Evolutionary conservation across 2,888 invertebrate genomes (phyloP), one percentile per base, ranked within the genome.

Genomic region (Machimus atricapillus): DNA sequence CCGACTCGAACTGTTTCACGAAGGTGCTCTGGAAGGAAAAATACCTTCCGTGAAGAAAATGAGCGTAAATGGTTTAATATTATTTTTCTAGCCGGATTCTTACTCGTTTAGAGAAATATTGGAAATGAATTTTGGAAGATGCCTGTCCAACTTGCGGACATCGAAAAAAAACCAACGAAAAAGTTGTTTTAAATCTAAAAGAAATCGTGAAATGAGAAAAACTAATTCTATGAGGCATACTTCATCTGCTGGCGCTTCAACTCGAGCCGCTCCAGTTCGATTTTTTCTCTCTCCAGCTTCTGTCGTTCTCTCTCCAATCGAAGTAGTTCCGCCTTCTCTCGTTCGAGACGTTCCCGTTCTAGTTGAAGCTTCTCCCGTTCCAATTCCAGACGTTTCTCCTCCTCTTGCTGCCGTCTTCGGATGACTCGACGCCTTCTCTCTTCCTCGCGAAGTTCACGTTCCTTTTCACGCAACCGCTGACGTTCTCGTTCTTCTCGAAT

Each of bases 291-390:
- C 90, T 96, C 96, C 88, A 95, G 91, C 89, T 97, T 95, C 90
- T 97, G 97, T 81, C 97, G 94, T 91, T 98, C 98, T 19, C 97
- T 94, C 91, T 98, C 97, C 89, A 97, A 92, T 85, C 97, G 95
- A 89, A 98, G 93, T 34, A 98, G 92, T 91, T 98, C 97, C 19
- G 96, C 96, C 92, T 97, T 97, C 91, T 98, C 97, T 3, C 97
- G 95, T 91, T 98, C 98, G 86, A 98, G 95, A 89, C 96, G 95
- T 90, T 97, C 97, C 31, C 97, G 94, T 92, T 98, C 98, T 16
- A 96, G 93, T 77, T 96, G 94, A 88, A 97, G 93, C 90, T 96
- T 96, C 90, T 97, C 96, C 37, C 97, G 94, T 91, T 97, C 97
- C 82, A 96, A 94, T 88, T 96, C 96, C 85, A 98, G 94, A 85